Percentiles rank a stretch among this genome's conserved stretches.
Evolutionary conservation across 2,113 vertebrate species (phyloP).

Genomic region (Grantiella picta): DNA sequence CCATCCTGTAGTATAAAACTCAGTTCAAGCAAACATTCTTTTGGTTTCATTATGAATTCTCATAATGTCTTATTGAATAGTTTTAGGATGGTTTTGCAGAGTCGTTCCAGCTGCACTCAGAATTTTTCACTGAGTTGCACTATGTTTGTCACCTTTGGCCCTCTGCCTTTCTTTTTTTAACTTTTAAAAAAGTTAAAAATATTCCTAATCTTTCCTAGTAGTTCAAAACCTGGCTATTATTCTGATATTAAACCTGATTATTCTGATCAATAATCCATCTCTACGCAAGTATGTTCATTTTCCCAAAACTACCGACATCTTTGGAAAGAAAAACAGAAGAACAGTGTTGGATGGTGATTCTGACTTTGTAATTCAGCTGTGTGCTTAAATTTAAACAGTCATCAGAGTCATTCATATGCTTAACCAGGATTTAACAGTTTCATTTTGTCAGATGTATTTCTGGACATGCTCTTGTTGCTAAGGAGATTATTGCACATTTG

Average conservation of each 20-base stretch:
- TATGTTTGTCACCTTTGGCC: background rate
- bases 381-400: background rate
- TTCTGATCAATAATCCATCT: background rate
- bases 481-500: conserved; percentile 43
- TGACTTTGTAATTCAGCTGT: background rate
- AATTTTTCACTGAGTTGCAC: background rate
- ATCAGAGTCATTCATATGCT: conserved; percentile 2
- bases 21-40: background rate
- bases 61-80: background rate
- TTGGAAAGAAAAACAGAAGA: background rate
- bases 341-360: background rate
- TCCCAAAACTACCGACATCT: background rate
- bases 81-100: background rate
- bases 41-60: background rate
- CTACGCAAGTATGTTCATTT: background rate
- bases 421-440: conserved; percentile 4
- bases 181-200: background rate
- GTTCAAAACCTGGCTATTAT: background rate
- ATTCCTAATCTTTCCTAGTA: background rate
- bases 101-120: background rate
- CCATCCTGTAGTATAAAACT: background rate
- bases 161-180: background rate
- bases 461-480: conserved; percentile 48
- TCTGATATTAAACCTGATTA: background rate
- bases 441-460: conserved; percentile 45